phyloP scores from a whole-genome alignment of 2,113 vertebrate genomes.

The Rhombomys opimus region DNA sequence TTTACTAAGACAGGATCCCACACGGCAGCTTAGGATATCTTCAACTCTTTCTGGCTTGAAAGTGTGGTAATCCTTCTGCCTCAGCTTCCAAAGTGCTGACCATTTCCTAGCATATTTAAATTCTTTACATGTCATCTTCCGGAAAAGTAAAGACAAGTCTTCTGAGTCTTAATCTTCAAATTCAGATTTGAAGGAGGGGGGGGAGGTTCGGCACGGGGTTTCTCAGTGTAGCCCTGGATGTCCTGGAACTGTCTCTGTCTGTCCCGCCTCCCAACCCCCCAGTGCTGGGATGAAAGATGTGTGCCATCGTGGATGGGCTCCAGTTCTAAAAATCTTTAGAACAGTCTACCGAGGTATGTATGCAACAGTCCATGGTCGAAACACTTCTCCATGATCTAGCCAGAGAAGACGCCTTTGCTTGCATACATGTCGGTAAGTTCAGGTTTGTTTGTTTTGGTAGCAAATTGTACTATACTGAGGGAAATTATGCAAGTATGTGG shows the following conservation, averaged over 20 bases:
- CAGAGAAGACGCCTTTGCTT: background rate
- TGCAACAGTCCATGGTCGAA: no score
- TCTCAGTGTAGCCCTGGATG: background rate
- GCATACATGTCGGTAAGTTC: background rate
- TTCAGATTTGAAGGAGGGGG: background rate
- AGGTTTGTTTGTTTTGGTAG: background rate
- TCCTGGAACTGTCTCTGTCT: background rate
- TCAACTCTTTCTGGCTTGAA: background rate
- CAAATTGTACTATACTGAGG: background rate
- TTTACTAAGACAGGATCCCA: background rate
- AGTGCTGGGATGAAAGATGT: no score
- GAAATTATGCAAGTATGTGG: background rate
- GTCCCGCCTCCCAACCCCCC: background rate
- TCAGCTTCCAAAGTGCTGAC: background rate
- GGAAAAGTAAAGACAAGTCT: background rate
- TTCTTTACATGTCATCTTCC: background rate
- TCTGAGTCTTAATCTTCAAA: background rate
- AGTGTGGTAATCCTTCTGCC: no score
- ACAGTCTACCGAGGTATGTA: no score
- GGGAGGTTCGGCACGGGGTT: background rate
- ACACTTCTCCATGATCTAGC: no score
- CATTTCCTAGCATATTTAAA: background rate
- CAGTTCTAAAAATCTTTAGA: no score
- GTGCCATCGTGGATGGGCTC: no score
- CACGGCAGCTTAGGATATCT: background rate